Percentiles rank a stretch among this genome's conserved stretches.
Conservation (phyloP, 1,140 invertebrate species). For the Arctopsyche grandis region DNA sequence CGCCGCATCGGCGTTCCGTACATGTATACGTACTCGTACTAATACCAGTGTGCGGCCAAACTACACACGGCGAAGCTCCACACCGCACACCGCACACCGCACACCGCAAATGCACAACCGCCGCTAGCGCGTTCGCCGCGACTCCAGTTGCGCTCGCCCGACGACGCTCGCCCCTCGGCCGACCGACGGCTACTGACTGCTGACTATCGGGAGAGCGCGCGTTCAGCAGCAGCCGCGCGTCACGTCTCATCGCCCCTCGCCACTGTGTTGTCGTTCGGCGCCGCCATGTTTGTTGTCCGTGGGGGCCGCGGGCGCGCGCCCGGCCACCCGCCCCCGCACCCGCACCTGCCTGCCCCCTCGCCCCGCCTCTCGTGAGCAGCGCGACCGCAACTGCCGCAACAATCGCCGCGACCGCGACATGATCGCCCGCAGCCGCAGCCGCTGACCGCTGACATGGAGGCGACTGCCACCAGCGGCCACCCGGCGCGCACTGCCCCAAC, state of each 20-base stretch:
- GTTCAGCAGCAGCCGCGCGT: too few species aligned
- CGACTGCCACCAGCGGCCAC: not conserved
- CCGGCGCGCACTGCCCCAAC: not conserved
- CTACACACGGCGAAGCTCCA: too few species aligned
- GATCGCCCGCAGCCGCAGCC: too few species aligned
- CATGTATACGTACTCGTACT: too few species aligned
- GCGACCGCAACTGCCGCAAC: not conserved
- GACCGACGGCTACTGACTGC: not conserved
- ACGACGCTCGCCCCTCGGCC: not conserved
- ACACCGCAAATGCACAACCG: too few species aligned
- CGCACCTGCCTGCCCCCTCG: not conserved
- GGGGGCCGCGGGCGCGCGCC: conserved; percentile 24
- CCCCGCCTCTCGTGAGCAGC: not conserved
- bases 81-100: too few species aligned
- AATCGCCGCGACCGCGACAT: too few species aligned
- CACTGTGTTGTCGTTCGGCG: conserved; percentile 62
- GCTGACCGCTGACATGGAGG: too few species aligned
- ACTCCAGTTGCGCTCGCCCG: not conserved
- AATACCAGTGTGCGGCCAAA: too few species aligned
- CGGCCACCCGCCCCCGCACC: not conserved
- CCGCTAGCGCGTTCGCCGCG: too few species aligned
- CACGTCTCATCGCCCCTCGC: conserved; percentile 44
- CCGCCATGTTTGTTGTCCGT: conserved; percentile 39
- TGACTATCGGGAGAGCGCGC: too few species aligned
- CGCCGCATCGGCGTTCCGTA: too few species aligned